These are phyloP conservation scores for Panthera leo DNA, from an alignment of 2,113 vertebrate species.

Conservation along the genomic window DNA sequence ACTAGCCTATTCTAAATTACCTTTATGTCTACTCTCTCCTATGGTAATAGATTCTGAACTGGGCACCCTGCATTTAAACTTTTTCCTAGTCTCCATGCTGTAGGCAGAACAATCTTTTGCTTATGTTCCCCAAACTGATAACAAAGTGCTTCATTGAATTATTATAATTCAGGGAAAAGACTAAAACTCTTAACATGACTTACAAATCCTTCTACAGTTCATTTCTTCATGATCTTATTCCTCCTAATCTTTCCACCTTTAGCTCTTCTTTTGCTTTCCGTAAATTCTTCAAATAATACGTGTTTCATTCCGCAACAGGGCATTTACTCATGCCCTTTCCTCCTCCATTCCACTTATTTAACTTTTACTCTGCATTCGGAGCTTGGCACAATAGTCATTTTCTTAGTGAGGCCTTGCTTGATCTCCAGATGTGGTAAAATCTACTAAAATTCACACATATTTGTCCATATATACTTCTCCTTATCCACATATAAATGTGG, in stretches of 20 bases:
- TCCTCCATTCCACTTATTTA: not conserved
- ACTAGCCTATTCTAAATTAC: not conserved
- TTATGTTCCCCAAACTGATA: not conserved
- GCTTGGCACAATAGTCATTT: not conserved
- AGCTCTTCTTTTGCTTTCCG: not conserved
- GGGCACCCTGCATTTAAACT: not conserved
- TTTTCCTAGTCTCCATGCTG: not conserved
- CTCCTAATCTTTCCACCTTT: not conserved
- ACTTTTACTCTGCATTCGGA: not conserved
- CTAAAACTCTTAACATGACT: not conserved
- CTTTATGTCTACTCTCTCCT: not conserved
- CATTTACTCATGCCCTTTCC: not conserved
- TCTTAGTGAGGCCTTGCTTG: not conserved
- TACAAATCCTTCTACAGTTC: not conserved
- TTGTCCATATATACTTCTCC: not conserved
- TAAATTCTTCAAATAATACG: not conserved
- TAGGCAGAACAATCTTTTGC: not conserved
- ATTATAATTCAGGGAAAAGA: not conserved
- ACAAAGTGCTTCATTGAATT: not conserved
- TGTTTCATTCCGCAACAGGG: not conserved
- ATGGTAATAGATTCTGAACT: not conserved
- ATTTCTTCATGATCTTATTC: not conserved
- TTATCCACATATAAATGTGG: not conserved
- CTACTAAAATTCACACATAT: not conserved
- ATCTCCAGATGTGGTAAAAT: not conserved